Conservation (phyloP, 2,888 invertebrate genomes). For the Callyntrura guangdongensis region DNA sequence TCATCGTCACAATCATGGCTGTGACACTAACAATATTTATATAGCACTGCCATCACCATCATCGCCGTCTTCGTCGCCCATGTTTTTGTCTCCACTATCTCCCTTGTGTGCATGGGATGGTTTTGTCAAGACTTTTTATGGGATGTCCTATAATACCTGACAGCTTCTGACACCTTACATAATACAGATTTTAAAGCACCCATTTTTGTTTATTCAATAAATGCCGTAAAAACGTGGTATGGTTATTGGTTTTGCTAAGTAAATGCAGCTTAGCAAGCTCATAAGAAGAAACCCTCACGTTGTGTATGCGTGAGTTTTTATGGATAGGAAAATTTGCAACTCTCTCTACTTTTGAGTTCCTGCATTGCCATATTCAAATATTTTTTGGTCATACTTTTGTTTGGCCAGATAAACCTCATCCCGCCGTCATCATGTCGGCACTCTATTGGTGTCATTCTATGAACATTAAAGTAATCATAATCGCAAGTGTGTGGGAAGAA, state of each 20-base stretch:
- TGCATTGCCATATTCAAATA: not conserved
- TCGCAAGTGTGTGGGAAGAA: conserved; percentile 71
- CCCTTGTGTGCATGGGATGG: conserved; percentile 46
- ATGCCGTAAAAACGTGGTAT: too few relatives aligned
- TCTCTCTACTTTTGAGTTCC: not conserved
- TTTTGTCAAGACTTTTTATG: conserved; percentile 68
- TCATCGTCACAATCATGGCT: conserved; percentile 38
- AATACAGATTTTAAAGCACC: conserved; percentile 7
- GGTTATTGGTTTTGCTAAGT: too few relatives aligned
- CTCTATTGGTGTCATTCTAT: not conserved
- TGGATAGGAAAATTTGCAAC: not conserved
- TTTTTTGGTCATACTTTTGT: not conserved
- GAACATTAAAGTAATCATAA: conserved; percentile 32
- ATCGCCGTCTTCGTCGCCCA: conserved; percentile 46
- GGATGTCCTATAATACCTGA: conserved; percentile 71
- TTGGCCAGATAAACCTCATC: not conserved
- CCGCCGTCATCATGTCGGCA: not conserved
- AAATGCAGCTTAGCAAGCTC: too few relatives aligned
- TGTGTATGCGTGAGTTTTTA: too few relatives aligned
- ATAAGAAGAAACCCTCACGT: too few relatives aligned
- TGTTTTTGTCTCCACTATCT: conserved; percentile 53
- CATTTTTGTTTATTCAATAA: not conserved
- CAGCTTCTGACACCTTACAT: conserved; percentile 59
- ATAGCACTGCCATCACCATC: conserved; percentile 34
- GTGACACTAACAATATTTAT: conserved; percentile 69